Conservation (phyloP, 2,797 vertebrate species). For the Pteropus rufus region DNA sequence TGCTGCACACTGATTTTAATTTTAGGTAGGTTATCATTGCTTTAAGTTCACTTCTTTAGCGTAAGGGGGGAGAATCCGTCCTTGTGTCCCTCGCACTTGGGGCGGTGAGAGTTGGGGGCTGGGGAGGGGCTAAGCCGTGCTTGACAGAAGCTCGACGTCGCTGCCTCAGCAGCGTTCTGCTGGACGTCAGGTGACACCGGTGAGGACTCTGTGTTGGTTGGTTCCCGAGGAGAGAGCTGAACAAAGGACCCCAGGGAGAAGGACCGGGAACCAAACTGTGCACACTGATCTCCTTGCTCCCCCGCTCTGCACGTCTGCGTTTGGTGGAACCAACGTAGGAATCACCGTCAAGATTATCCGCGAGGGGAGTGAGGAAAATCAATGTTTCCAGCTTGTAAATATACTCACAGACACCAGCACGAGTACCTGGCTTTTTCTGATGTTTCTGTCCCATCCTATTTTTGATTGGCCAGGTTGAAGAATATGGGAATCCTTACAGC, state of each 20-base stretch:
- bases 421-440: background rate
- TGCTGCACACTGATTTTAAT: constrained; percentile 39
- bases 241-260: background rate
- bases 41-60: constrained; percentile 28
- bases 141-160: constrained; percentile 42
- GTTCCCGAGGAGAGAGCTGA: constrained; percentile 58
- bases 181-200: too few species aligned
- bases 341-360: background rate
- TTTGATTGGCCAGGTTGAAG: background rate
- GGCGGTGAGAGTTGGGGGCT: constrained; percentile 52
- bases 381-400: background rate
- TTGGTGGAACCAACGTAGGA: background rate
- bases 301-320: too few species aligned
- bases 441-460: background rate
- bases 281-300: background rate
- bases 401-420: background rate
- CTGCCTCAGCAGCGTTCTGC: constrained; percentile 22
- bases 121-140: constrained; percentile 42
- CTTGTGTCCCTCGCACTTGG: constrained; percentile 61
- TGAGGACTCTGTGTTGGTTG: constrained; percentile 6
- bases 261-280: background rate
- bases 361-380: background rate
- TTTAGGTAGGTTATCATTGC: background rate
- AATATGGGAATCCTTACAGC: background rate
- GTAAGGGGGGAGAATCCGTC: constrained; percentile 44